Percentiles rank a stretch among this genome's conserved stretches.
Evolutionary conservation across 2,113 vertebrate species (phyloP).

Genomic region (Rhadina sibilatrix): DNA sequence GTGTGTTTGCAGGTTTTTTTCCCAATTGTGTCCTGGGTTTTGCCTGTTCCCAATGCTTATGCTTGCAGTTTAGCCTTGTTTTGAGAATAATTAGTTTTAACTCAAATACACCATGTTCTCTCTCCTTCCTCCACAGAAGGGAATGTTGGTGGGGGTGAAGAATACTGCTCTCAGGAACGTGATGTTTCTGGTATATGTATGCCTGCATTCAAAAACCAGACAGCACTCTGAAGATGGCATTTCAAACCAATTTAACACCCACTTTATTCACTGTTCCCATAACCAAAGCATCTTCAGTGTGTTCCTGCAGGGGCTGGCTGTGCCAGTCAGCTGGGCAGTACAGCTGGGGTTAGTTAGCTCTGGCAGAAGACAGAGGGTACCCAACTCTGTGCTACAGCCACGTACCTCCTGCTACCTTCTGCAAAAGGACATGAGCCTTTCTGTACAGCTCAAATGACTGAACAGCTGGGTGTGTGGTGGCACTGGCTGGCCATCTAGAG

Average conservation of each 20-base stretch:
- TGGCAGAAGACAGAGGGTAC: neutral
- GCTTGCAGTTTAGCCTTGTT: neutral
- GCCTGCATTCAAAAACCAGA: neutral
- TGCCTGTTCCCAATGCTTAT: neutral
- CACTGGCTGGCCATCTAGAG: rapidly evolving
- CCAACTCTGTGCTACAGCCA: neutral
- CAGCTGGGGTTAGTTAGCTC: neutral
- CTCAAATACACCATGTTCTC: neutral
- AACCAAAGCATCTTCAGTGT: neutral
- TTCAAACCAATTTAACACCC: neutral
- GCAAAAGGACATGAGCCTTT: rapidly evolving
- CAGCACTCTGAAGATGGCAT: neutral
- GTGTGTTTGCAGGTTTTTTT: no score
- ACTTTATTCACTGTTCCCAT: neutral
- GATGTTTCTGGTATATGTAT: neutral
- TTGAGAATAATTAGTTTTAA: neutral
- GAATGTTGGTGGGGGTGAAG: neutral
- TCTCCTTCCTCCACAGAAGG: neutral
- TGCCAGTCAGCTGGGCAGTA: neutral
- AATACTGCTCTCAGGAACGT: neutral
- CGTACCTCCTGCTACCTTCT: neutral
- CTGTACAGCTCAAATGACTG: neutral
- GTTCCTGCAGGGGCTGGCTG: neutral
- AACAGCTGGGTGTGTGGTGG: neutral
- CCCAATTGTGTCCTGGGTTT: neutral